Evolutionary conservation across 2,797 vertebrate genomes (phyloP).

Genomic region (Enteromius anoplus): DNA sequence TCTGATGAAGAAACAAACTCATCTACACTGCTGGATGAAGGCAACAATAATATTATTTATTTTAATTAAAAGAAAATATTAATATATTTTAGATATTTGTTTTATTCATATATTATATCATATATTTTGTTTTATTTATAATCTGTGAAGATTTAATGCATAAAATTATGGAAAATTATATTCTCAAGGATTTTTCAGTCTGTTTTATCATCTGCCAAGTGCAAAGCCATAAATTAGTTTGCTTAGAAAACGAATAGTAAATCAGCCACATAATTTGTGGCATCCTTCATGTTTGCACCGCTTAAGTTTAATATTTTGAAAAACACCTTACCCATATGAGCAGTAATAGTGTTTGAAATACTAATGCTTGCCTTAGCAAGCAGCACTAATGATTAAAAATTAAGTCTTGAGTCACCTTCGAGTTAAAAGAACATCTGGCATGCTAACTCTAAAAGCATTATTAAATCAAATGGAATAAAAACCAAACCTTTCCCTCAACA

Average conservation of each 20-base stretch:
- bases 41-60: no score
- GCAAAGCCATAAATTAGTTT: neutral
- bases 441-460: neutral
- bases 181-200: neutral
- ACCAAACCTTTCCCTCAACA: neutral
- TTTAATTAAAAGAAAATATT: no score
- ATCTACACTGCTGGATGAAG: neutral
- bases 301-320: conserved; percentile 3
- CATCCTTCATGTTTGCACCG: conserved; percentile 1
- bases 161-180: neutral
- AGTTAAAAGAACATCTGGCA: conserved; percentile 18
- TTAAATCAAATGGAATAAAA: conserved; percentile 12
- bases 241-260: neutral
- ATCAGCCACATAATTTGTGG: neutral
- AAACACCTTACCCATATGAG: neutral
- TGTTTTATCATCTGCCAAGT: neutral
- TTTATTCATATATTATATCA: no score
- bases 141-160: neutral
- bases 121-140: neutral
- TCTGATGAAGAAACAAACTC: neutral
- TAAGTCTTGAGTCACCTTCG: neutral
- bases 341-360: conserved; percentile 16
- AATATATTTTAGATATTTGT: no score
- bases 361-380: conserved; percentile 2
- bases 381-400: conserved; percentile 1